A percentile compares a stretch with the other conserved stretches of the same genome.
phyloP scores from a whole-genome alignment of 2,113 vertebrate genomes.

The Heteronetta atricapilla region DNA sequence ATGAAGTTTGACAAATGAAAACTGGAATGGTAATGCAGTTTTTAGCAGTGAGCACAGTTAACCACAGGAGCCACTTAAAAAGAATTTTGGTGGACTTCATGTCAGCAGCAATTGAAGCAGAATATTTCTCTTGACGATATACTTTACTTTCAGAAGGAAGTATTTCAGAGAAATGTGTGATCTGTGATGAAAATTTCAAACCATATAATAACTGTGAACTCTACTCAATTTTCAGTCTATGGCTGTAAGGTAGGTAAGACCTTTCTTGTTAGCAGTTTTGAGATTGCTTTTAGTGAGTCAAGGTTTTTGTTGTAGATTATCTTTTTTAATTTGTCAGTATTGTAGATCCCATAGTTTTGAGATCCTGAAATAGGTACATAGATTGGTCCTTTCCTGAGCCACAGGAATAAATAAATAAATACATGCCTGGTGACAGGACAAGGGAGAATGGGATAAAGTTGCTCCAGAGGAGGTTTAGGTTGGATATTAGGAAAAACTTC shows the following conservation, averaged over 20 bases:
- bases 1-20: neutral
- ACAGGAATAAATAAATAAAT: neutral
- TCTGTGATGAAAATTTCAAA: neutral
- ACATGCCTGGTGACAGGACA: no score
- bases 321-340: neutral
- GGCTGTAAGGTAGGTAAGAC: fast-evolving
- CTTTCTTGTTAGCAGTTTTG: neutral
- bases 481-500: no score
- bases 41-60: neutral
- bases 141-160: neutral
- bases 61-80: fast-evolving
- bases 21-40: neutral
- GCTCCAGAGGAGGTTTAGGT: no score
- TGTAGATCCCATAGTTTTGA: neutral
- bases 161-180: neutral
- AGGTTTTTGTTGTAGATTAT: neutral
- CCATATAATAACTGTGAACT: neutral
- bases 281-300: neutral
- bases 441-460: no score
- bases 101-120: neutral
- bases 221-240: neutral
- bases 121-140: neutral
- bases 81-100: neutral
- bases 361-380: neutral
- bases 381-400: neutral